Percentiles rank a stretch among this genome's conserved stretches.
phyloP scores from a whole-genome alignment of 1,140 invertebrate genomes.

The Bemisia tabaci region DNA sequence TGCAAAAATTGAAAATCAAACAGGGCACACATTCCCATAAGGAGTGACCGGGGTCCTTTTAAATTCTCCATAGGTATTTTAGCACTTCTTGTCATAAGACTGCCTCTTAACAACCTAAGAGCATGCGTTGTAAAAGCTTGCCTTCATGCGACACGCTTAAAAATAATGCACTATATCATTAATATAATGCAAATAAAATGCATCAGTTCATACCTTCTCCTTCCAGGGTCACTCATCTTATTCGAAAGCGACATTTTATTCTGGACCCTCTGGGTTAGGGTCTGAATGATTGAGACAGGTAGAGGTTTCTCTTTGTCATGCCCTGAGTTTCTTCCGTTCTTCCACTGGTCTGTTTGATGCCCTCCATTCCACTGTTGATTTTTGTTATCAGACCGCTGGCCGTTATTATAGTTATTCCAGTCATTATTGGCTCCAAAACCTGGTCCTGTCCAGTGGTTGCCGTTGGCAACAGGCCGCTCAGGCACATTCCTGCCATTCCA shows the following conservation, averaged over 20 bases:
- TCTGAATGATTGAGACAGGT: slow-evolving; percentile 55
- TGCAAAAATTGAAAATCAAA: too few species aligned
- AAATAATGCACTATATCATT: too few species aligned
- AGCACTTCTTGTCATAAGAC: too few species aligned
- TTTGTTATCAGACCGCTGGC: not conserved
- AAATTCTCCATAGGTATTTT: too few species aligned
- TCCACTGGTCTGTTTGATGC: slow-evolving; percentile 2
- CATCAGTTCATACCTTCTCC: slow-evolving; percentile 29
- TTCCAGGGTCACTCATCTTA: slow-evolving; percentile 21
- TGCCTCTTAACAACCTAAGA: too few species aligned
- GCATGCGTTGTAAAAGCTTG: too few species aligned
- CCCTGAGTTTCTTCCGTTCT: slow-evolving; percentile 25
- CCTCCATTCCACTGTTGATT: not conserved
- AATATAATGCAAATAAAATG: too few species aligned
- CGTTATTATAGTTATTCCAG: not conserved
- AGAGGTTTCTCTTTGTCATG: slow-evolving; percentile 37
- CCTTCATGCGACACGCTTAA: too few species aligned
- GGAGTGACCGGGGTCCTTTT: too few species aligned
- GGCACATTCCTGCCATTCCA: not conserved
- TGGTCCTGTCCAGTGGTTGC: not conserved
- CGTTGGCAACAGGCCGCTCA: not conserved
- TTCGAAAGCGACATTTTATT: slow-evolving; percentile 33
- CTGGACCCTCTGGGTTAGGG: slow-evolving; percentile 53
- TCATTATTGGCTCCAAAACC: not conserved
- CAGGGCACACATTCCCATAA: too few species aligned